A percentile compares a stretch with the other conserved stretches of the same genome.
These are phyloP conservation scores for Leptopilina myrica DNA, from an alignment of 2,888 invertebrate species.

Conservation along the genomic window DNA sequence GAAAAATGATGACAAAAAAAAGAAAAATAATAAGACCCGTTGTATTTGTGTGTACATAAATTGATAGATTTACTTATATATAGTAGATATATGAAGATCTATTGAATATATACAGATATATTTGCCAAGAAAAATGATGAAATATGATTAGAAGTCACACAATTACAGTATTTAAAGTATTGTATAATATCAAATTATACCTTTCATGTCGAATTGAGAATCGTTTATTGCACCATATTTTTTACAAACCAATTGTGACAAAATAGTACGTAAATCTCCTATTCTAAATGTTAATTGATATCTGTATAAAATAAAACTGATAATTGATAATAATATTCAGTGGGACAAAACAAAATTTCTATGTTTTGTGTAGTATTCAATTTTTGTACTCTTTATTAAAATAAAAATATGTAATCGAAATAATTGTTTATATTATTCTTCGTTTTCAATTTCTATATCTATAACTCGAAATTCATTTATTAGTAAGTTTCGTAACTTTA, in stretches of 20 bases:
- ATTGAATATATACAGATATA: not conserved
- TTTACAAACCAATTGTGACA: not conserved
- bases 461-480: too few relatives aligned
- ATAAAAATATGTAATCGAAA: conserved; percentile 62
- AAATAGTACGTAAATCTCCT: too few relatives aligned
- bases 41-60: conserved; percentile 48
- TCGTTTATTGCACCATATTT: too few relatives aligned
- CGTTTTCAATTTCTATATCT: too few relatives aligned
- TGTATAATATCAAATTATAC: too few relatives aligned
- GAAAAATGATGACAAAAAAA: conserved; percentile 34
- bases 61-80: not conserved
- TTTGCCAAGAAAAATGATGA: not conserved
- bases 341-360: not conserved
- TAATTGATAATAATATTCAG: not conserved
- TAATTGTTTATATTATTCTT: too few relatives aligned
- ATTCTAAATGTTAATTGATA: not conserved
- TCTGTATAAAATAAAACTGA: not conserved
- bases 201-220: too few relatives aligned
- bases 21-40: conserved; percentile 40
- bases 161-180: too few relatives aligned
- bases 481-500: too few relatives aligned
- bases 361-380: conserved; percentile 70
- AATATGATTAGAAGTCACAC: not conserved
- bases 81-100: not conserved
- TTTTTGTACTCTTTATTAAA: conserved; percentile 73